A percentile compares a stretch with the other conserved stretches of the same genome.
phyloP scores from a whole-genome alignment of 92 coral and sea anemone species.

The Siderastrea siderea region DNA sequence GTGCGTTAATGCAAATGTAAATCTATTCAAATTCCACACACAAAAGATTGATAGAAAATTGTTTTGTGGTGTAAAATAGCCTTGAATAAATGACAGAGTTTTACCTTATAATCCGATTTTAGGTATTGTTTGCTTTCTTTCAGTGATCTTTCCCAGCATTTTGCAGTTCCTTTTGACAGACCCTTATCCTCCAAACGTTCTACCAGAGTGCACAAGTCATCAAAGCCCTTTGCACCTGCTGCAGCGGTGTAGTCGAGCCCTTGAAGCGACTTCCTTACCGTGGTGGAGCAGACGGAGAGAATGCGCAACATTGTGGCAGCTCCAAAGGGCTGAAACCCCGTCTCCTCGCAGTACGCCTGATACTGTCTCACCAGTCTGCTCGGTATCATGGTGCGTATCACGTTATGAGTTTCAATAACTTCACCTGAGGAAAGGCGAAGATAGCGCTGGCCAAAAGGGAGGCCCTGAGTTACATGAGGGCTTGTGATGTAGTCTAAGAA shows the following conservation, averaged over 20 bases:
- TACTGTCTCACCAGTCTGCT: slow-evolving; percentile 39
- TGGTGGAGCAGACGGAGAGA: slow-evolving; percentile 22
- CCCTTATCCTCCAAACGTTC: slow-evolving; percentile 18
- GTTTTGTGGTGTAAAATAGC: not conserved
- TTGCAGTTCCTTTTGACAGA: slow-evolving; percentile 9
- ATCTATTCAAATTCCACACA: too few species aligned
- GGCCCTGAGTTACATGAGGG: slow-evolving; percentile 15
- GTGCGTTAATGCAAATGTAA: too few species aligned
- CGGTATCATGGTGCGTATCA: slow-evolving; percentile 48
- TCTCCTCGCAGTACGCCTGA: slow-evolving; percentile 33
- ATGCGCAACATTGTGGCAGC: slow-evolving; percentile 26
- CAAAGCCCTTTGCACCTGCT: slow-evolving; percentile 56
- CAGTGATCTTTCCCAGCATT: slow-evolving; percentile 27
- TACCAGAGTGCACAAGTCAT: slow-evolving; percentile 38
- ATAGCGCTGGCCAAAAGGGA: slow-evolving; percentile 56
- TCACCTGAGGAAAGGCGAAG: slow-evolving; percentile 44
- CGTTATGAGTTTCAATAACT: slow-evolving; percentile 53
- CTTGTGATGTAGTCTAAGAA: slow-evolving; percentile 12
- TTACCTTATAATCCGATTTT: slow-evolving; percentile 17
- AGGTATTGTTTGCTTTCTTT: slow-evolving; percentile 41
- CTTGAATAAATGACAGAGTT: not conserved
- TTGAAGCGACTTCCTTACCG: slow-evolving; percentile 26
- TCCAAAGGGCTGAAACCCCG: slow-evolving; percentile 23
- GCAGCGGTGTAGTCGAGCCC: slow-evolving; percentile 35
- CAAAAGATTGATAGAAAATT: not conserved